Base-by-base conservation (phyloP, 2,888 invertebrate species). In the Aphodius granarius region DNA sequence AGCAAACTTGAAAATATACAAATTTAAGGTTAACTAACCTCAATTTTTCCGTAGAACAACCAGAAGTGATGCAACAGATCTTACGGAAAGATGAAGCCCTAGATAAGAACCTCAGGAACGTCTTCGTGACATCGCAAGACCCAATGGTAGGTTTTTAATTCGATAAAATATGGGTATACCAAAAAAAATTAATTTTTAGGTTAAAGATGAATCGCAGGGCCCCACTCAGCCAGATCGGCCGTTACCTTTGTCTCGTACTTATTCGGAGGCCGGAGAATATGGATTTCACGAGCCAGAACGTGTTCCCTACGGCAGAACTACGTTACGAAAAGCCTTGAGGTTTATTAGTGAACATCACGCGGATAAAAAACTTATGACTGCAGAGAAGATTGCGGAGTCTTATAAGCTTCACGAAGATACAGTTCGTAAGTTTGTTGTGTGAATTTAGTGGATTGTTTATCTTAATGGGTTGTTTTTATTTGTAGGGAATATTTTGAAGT, bases 51-150 rank as follows among this genome's bases (percentile, higher is more conserved):
- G n/a, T n/a, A 90, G 90, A 90, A 68, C 89, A 92, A 79, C 93
- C 94, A 0, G 86, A 91, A 73, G 88, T 92, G 73, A 87, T 91
- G 74, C 89, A 91, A 71, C 90, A 90, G 80, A 87, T 92, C n/a
- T 87, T 89, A 76, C 90, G 86, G 81, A 94, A 94, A 85, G 89
- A 95, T 85, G 72, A 83, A 5, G 84, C 81, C n/a, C 88, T 95
- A 13, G 91, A 94, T 82, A 86, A 88, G 62, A 88, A 92, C 83
- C 87, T 95, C 77, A 93, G 91, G 86, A 88, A 91, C 84, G 92
- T 95, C 87, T 95, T 91, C 90, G 94, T 95, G 84, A 91, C 90
- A 74, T 93, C 94, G 0, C 83, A 88, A 74, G 92, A 92, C 74
- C 86, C 86, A 75, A 72, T 66, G 66, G 81, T 81, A 78, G 71